Base-by-base conservation (phyloP, 2,888 invertebrate genomes). In the Malthinus seriepunctatus region DNA sequence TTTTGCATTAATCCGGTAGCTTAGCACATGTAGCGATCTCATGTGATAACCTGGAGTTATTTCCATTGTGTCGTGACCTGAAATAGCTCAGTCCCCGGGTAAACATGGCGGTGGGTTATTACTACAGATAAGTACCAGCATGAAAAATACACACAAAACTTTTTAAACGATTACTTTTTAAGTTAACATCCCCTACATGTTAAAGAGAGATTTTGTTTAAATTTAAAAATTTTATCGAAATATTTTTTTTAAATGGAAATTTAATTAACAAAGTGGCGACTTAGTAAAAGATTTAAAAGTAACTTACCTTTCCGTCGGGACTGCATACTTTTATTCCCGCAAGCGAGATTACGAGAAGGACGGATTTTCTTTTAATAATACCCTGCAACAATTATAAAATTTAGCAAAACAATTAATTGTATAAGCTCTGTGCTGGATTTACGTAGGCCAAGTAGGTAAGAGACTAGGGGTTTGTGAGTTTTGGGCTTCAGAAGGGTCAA, bases 321-420 rank as follows among this genome's bases (percentile, higher is more conserved):
- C 89, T 89, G 87, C 90, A 90, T 82, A 91, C 88, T 84, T 90
- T 90, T 78, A 91, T 88, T 68, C 91, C 91, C 50, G 88, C 84
- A 67, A 90, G 82, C 23, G 90, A 89, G 67, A 91, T 85, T 71
- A 89, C 87, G 72, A 91, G 81, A 62, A 89, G 80, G 65, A 91
- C 89, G 45, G 87, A 84, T 69, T 87, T 88, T 71, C 86, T 87
- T 69, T 83, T 82, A 72, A 84, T 85, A 73, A 80, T 83, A 73
- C 84, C 84, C 87, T 88, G 84, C 63, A 82, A 82, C 70, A 78
- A 70, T 73, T 14, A 12, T 48, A 9, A 14, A 34, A 34, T 35
- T 32, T 45, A 45, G 11, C 31, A 45, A 44, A 32, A 45, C 7
- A 10, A 8, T 11, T 45, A 45, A 45, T 10, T 45, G 10, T 32